phyloP scores from a whole-genome alignment of 2,113 vertebrate genomes.

The Oceanodroma tethys region DNA sequence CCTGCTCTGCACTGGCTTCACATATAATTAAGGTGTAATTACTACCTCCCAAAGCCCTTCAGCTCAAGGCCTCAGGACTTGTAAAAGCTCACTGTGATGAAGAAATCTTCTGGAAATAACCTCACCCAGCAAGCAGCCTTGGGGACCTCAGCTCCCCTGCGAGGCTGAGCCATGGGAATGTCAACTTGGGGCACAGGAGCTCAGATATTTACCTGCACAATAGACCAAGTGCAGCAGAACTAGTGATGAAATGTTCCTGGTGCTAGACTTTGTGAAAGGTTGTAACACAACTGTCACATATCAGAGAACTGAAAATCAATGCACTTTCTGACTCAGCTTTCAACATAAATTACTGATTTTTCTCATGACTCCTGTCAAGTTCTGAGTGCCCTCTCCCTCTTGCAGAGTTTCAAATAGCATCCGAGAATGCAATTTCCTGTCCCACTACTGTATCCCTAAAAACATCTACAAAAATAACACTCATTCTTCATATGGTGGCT shows the following conservation, averaged over 20 bases:
- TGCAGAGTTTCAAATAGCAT: neutral
- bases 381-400: neutral
- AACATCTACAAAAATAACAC: neutral
- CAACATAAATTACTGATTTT: neutral
- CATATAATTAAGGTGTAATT: neutral
- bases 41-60: neutral
- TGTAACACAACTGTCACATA: neutral
- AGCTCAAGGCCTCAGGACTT: neutral
- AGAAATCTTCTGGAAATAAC: neutral
- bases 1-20: neutral
- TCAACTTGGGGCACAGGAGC: neutral
- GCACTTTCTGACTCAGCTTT: neutral
- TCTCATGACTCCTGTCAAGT: neutral
- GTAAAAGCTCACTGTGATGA: neutral
- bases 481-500: neutral
- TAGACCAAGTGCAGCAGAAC: neutral
- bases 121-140: neutral
- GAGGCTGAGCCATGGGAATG: neutral
- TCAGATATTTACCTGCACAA: neutral
- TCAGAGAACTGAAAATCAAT: neutral
- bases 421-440: neutral
- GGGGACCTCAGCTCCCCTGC: neutral
- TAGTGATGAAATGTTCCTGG: neutral
- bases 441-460: neutral
- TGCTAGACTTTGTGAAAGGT: neutral